These are phyloP conservation scores for Spea hammondii DNA, from an alignment of 2,797 vertebrate genomes.

Conservation along the genomic window DNA sequence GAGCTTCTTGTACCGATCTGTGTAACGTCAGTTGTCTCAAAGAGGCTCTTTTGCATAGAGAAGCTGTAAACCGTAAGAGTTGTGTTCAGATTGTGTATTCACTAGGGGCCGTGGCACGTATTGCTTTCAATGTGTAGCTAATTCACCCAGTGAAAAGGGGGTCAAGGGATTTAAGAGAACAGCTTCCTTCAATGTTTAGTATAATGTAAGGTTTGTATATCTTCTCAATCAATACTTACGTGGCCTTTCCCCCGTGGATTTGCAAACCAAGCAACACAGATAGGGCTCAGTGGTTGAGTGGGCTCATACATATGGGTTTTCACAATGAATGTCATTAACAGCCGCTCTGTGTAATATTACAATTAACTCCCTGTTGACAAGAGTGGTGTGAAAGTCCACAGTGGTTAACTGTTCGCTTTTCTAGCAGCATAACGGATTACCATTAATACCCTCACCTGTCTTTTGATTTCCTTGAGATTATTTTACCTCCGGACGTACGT, in stretches of 20 bases:
- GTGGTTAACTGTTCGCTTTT: too few species aligned
- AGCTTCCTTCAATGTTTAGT: slow-evolving; percentile 21
- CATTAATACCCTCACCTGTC: too few species aligned
- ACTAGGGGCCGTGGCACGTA: not conserved
- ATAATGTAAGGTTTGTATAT: slow-evolving; percentile 36
- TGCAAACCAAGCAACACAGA: not conserved
- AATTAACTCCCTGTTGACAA: not conserved
- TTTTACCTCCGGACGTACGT: too few species aligned
- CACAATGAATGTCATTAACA: slow-evolving; percentile 41
- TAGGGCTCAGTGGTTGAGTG: not conserved
- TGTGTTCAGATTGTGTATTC: not conserved
- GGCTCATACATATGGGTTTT: not conserved
- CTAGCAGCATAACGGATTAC: too few species aligned
- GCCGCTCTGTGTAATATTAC: not conserved
- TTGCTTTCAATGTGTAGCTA: slow-evolving; percentile 6
- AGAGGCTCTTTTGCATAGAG: not conserved
- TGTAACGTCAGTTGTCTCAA: not conserved
- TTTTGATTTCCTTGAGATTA: too few species aligned
- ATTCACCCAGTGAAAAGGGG: not conserved
- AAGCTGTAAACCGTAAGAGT: not conserved
- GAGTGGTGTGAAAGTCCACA: too few species aligned
- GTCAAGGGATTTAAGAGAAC: slow-evolving; percentile 1
- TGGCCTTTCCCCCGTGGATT: slow-evolving; percentile 21
- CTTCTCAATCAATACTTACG: slow-evolving; percentile 28
- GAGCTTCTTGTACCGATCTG: not conserved